A percentile compares a stretch with the other conserved stretches of the same genome.
These are phyloP conservation scores for Chloroclysta siterata DNA, from an alignment of 2,888 invertebrate species.

Conservation along the genomic window DNA sequence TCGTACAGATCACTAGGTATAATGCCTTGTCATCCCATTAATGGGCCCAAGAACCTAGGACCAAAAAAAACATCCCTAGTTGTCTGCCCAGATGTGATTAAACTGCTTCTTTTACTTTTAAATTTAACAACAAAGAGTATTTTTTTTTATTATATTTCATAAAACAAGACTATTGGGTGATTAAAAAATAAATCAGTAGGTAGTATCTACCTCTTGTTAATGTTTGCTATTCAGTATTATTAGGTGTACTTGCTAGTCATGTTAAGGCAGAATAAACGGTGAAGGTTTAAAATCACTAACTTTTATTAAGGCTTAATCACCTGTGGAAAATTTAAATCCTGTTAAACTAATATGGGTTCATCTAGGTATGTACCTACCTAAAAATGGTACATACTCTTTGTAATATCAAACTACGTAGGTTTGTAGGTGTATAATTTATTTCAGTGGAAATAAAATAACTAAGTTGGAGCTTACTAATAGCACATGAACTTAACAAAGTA, in stretches of 20 bases:
- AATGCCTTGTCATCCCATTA: too few species aligned
- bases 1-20: too few species aligned
- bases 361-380: too few species aligned
- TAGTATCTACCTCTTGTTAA: background rate
- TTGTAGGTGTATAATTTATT: background rate
- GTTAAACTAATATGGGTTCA: background rate
- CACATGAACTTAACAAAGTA: constrained; percentile 23
- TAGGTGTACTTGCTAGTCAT: constrained; percentile 18
- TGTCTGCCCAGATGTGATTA: too few species aligned
- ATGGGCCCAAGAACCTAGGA: too few species aligned
- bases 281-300: constrained; percentile 12
- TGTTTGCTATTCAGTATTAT: constrained; percentile 14
- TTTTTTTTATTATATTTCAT: too few species aligned
- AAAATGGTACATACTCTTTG: background rate
- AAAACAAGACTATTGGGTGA: background rate
- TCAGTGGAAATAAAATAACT: constrained; percentile 8
- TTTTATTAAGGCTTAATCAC: constrained; percentile 19
- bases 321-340: background rate
- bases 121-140: too few species aligned
- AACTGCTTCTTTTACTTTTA: too few species aligned
- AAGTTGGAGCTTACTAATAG: constrained; percentile 21
- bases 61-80: too few species aligned
- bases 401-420: background rate
- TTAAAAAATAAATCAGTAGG: background rate
- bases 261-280: constrained; percentile 19